phyloP scores from a whole-genome alignment of 2,797 vertebrate species.

The Jordanella pulchra region DNA sequence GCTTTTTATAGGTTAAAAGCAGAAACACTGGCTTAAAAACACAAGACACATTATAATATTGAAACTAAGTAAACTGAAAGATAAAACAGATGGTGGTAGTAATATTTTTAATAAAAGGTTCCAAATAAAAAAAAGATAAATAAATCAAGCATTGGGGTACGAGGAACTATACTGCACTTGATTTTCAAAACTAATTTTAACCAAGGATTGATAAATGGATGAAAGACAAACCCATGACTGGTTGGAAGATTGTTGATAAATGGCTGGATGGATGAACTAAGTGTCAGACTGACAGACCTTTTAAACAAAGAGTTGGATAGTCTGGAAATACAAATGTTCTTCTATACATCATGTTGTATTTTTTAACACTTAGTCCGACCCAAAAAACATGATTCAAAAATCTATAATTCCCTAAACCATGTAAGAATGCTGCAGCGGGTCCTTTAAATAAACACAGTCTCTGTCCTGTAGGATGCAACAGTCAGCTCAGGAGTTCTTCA shows the following conservation, averaged over 20 bases:
- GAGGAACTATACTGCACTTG: not conserved
- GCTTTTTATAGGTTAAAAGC: not conserved
- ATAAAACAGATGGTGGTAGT: not conserved
- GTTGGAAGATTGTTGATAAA: too few relatives aligned
- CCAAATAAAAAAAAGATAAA: not conserved
- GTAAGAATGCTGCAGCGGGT: too few relatives aligned
- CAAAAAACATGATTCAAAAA: too few relatives aligned
- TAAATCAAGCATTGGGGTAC: not conserved
- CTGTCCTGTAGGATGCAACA: not conserved
- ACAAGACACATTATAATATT: not conserved
- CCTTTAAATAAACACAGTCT: too few relatives aligned
- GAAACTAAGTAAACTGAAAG: not conserved
- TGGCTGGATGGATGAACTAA: not conserved
- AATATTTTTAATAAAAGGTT: not conserved
- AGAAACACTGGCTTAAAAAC: not conserved
- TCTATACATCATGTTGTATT: too few relatives aligned
- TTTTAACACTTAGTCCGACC: too few relatives aligned
- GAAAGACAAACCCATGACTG: too few relatives aligned
- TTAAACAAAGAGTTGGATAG: not conserved
- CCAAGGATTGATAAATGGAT: not conserved
- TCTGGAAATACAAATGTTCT: too few relatives aligned
- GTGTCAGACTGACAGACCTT: not conserved
- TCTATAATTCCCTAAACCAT: too few relatives aligned
- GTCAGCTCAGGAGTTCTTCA: not conserved
- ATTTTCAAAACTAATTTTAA: not conserved